Percentiles rank a stretch among this genome's conserved stretches.
phyloP scores from a whole-genome alignment of 2,113 vertebrate species.

The Tachycineta bicolor region DNA sequence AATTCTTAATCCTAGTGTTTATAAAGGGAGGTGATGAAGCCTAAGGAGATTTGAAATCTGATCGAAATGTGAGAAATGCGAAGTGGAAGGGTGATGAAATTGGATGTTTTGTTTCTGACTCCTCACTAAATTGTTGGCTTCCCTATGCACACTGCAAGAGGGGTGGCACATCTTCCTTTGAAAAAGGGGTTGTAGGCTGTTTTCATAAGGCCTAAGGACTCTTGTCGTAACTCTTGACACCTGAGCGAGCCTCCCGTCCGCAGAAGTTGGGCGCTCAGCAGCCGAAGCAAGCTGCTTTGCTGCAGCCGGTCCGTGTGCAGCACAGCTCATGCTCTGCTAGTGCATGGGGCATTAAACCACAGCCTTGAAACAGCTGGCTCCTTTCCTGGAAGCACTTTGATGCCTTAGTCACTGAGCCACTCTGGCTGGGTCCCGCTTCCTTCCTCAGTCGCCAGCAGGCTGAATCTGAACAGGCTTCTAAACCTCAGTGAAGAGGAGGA shows the following conservation, averaged over 20 bases:
- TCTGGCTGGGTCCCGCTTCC: not conserved
- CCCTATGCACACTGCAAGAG: not conserved
- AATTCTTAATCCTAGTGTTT: not conserved
- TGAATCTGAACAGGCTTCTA: not conserved
- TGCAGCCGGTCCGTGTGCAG: not conserved
- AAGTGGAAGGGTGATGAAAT: not conserved
- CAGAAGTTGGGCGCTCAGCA: not conserved
- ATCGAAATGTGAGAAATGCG: not conserved
- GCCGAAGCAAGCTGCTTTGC: not conserved
- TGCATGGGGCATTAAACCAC: not conserved
- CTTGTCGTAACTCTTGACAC: not conserved
- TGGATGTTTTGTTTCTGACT: not conserved
- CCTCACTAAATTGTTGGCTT: not conserved
- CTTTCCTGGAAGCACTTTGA: not conserved
- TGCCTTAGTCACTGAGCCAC: not conserved
- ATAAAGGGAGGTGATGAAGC: not conserved
- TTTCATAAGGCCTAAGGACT: not conserved
- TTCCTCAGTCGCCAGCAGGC: not conserved
- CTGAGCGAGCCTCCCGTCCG: not conserved
- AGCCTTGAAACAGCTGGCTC: not conserved
- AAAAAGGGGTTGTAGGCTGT: not conserved
- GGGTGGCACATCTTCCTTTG: not conserved
- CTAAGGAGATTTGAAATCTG: not conserved
- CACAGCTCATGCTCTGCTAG: fast-evolving
- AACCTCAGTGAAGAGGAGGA: not conserved